Conservation (phyloP, 2,888 invertebrate genomes). For the Nudaria mundana region DNA sequence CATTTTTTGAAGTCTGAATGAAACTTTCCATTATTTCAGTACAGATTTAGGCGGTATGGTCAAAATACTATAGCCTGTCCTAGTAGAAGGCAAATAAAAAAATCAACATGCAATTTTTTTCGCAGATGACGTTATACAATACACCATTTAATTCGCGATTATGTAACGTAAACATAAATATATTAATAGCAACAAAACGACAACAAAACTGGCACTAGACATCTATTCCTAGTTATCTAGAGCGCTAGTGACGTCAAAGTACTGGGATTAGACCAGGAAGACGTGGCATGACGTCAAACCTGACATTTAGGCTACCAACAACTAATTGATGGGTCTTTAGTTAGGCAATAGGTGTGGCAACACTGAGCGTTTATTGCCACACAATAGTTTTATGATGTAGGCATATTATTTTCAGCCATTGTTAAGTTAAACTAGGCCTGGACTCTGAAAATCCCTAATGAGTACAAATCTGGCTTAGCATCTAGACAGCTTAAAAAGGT, state of each 20-base stretch:
- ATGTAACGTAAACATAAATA: constrained; percentile 4
- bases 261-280: constrained; percentile 35
- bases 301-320: constrained; percentile 33
- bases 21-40: no score
- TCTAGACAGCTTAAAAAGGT: no score
- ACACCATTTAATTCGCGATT: not conserved
- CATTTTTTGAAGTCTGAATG: no score
- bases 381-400: no score
- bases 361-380: not conserved
- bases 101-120: no score
- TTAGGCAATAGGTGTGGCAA: not conserved
- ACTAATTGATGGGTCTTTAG: constrained; percentile 8
- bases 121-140: not conserved
- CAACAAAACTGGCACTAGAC: not conserved
- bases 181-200: constrained; percentile 7
- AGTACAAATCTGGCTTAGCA: no score
- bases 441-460: no score
- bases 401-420: no score
- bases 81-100: no score
- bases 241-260: constrained; percentile 32
- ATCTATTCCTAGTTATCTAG: constrained; percentile 15
- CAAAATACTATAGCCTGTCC: no score
- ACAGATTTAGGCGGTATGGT: no score
- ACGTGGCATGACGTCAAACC: constrained; percentile 22
- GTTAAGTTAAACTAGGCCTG: no score